Conservation (phyloP, 2,113 vertebrate genomes). For the Tyto alba region DNA sequence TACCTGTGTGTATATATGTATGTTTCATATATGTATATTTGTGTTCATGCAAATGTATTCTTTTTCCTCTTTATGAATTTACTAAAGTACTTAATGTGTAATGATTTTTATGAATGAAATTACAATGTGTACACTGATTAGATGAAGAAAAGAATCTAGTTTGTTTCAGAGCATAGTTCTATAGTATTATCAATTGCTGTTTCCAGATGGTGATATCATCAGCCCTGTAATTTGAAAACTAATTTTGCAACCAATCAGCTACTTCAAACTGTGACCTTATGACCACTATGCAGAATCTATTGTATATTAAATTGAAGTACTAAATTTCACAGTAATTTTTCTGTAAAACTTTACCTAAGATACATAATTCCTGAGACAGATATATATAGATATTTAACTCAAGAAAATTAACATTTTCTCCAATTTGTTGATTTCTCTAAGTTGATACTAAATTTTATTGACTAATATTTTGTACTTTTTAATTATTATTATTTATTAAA, state of each 20-base stretch:
- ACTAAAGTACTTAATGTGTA: background rate
- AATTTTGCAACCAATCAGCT: background rate
- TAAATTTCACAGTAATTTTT: background rate
- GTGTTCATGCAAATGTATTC: rapidly evolving
- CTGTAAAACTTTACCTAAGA: background rate
- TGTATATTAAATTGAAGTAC: background rate
- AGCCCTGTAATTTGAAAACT: background rate
- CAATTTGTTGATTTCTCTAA: background rate
- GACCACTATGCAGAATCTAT: background rate
- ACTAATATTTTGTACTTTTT: background rate
- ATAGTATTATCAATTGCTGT: background rate
- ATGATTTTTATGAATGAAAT: background rate
- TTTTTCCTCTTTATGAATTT: background rate
- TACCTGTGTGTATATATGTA: rapidly evolving
- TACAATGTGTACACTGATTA: background rate
- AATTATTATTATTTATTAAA: background rate
- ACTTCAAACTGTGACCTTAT: background rate
- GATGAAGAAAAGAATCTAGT: background rate
- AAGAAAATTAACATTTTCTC: background rate
- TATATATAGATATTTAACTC: background rate
- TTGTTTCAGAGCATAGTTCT: background rate
- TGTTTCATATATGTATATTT: background rate
- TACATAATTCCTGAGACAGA: background rate
- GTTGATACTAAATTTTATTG: background rate
- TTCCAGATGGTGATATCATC: background rate